These are phyloP conservation scores for Nemopilema nomurai DNA, from an alignment of 30 jellyfish, hydroid and myxozoan species.

Conservation along the genomic window DNA sequence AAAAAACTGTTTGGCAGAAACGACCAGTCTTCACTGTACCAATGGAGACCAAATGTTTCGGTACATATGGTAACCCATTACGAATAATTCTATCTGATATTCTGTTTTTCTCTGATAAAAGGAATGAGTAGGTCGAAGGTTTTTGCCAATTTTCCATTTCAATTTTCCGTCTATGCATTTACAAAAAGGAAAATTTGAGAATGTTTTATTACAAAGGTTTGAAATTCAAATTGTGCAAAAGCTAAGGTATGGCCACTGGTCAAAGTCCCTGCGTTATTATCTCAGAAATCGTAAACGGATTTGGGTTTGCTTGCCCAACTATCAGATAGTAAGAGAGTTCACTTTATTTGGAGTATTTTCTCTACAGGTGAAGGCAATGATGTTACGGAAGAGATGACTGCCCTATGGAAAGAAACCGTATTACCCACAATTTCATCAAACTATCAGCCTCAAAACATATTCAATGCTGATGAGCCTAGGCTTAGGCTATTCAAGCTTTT, in stretches of 20 bases:
- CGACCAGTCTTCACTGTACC: neutral
- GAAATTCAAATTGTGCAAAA: neutral
- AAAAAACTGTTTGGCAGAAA: neutral
- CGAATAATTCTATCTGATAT: neutral
- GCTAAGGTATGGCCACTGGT: slow-evolving; percentile 9
- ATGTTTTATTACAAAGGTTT: neutral
- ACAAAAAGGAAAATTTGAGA: neutral
- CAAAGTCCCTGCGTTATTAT: slow-evolving; percentile 3
- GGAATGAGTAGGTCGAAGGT: neutral
- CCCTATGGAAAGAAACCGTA: neutral
- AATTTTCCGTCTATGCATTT: neutral
- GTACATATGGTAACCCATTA: neutral
- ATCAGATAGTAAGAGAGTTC: neutral
- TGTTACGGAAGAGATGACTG: neutral
- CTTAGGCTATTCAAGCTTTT: slow-evolving; percentile 33
- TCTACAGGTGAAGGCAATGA: neutral
- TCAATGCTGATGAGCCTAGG: slow-evolving; percentile 66
- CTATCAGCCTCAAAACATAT: slow-evolving; percentile 14
- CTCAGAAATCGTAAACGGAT: neutral
- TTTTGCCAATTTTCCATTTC: neutral
- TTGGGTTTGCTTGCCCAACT: neutral
- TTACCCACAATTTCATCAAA: neutral
- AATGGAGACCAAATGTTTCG: neutral
- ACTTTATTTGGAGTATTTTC: neutral
- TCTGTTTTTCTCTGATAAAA: neutral